A percentile compares a stretch with the other conserved stretches of the same genome.
Evolutionary conservation across 2,888 invertebrate species (phyloP).

Genomic region (Ichneumon xanthorius): DNA sequence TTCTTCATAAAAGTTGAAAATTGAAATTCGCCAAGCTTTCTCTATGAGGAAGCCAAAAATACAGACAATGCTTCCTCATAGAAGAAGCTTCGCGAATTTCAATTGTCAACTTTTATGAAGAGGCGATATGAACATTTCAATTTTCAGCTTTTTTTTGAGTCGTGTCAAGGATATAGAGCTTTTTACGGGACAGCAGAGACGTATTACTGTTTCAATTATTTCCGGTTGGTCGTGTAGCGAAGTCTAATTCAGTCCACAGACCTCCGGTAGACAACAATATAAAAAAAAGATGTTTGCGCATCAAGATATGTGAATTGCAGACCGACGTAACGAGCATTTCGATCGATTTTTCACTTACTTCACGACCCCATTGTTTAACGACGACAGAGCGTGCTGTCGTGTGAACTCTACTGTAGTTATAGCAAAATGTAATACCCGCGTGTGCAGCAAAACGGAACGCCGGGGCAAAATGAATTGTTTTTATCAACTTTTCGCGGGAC

Average conservation of each 20-base stretch:
- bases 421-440: constrained; percentile 1
- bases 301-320: constrained; percentile 9
- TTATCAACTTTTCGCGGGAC: too few species aligned
- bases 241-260: constrained; percentile 4
- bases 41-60: too few species aligned
- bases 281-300: not conserved
- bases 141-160: too few species aligned
- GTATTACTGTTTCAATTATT: not conserved
- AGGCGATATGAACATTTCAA: too few species aligned
- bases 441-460: too few species aligned
- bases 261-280: not conserved
- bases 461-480: too few species aligned
- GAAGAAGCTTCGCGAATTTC: too few species aligned
- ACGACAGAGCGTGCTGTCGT: not conserved
- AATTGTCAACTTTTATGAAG: too few species aligned
- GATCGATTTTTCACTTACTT: constrained; percentile 14
- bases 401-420: not conserved
- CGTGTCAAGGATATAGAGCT: not conserved
- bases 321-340: constrained; percentile 2
- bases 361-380: constrained; percentile 10
- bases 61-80: too few species aligned
- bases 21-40: too few species aligned
- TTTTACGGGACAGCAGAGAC: not conserved
- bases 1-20: too few species aligned
- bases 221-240: too few species aligned